Conservation (phyloP, 2,113 vertebrate species). For the Campylomormyrus numenius region DNA sequence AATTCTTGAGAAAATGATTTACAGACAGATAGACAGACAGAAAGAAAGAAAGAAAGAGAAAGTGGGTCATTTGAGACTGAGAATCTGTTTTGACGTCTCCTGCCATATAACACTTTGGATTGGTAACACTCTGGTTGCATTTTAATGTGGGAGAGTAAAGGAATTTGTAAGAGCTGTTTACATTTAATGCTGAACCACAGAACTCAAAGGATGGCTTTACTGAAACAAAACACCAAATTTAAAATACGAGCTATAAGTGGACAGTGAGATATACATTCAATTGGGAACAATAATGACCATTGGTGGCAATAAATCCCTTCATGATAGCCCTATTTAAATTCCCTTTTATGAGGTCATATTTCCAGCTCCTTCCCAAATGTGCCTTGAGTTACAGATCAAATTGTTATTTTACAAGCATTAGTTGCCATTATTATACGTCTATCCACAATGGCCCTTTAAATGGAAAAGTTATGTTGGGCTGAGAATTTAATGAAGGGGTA, state of each 20-base stretch:
- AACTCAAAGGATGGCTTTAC: neutral
- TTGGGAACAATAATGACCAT: neutral
- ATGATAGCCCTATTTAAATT: neutral
- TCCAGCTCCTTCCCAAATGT: neutral
- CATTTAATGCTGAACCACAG: neutral
- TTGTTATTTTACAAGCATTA: neutral
- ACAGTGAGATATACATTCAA: constrained; percentile 1
- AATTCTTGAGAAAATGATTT: too few species aligned
- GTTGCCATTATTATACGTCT: neutral
- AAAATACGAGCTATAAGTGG: neutral
- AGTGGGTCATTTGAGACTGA: neutral
- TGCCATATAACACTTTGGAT: neutral
- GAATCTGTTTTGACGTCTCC: neutral
- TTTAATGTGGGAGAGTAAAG: neutral
- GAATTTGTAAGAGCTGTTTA: neutral
- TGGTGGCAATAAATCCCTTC: neutral
- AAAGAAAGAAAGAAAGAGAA: neutral
- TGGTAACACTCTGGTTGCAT: neutral
- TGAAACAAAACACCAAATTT: neutral
- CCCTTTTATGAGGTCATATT: neutral
- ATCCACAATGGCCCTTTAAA: neutral
- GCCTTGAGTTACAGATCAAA: neutral
- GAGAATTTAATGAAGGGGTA: neutral
- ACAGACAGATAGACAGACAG: neutral
- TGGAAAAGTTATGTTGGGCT: neutral